Base-by-base conservation (phyloP, 2,888 invertebrate genomes). In the Acrobasis consociella region DNA sequence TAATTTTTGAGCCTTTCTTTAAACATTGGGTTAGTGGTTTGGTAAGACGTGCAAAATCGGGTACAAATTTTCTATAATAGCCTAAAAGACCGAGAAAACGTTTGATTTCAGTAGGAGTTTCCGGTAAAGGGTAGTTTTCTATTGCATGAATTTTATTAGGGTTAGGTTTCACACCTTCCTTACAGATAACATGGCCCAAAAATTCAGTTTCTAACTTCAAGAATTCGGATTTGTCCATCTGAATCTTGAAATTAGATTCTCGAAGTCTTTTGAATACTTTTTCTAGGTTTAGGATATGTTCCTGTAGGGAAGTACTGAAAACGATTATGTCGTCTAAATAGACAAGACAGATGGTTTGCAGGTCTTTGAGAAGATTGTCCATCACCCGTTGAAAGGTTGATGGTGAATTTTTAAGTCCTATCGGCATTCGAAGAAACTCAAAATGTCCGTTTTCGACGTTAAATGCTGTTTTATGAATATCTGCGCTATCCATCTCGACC, bases 221-320 rank as follows among this genome's bases (percentile, higher is more conserved):
- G 22, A 22, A 22, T 22, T 22, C 22, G 3, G 22, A 22, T 3
- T 22, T 22, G 22, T 22, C 22, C 31, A 60, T 68, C 46, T 69
- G 70, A 1, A 70, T 65, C 60, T 71, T 72, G 16, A 71, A 70
- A 42, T 72, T 70, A 0, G 65, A 65, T 7, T 69, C 65, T 5
- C 65, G 31, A 0, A 69, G 60, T 65, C 65, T 55, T 37, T 67
- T 10, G 39, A 73, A 71, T 3, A 74, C 69, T 38, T 60, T 64
- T 59, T 62, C 58, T 2, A 71, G 15, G 42, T 69, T 68, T 9
- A 55, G 22, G 1, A 70, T 31, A 31, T 53, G 53, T 7, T 39
- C 39, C 39, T 39, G 39, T 2, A 39, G 39, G 39, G 39, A 39
- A 3, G 39, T 39, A 7, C 53, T 53, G 9, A n/a, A 63, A 3